A percentile compares a stretch with the other conserved stretches of the same genome.
These are phyloP conservation scores for Linyphia triangularis DNA, from an alignment of 2,888 invertebrate species.

Conservation along the genomic window DNA sequence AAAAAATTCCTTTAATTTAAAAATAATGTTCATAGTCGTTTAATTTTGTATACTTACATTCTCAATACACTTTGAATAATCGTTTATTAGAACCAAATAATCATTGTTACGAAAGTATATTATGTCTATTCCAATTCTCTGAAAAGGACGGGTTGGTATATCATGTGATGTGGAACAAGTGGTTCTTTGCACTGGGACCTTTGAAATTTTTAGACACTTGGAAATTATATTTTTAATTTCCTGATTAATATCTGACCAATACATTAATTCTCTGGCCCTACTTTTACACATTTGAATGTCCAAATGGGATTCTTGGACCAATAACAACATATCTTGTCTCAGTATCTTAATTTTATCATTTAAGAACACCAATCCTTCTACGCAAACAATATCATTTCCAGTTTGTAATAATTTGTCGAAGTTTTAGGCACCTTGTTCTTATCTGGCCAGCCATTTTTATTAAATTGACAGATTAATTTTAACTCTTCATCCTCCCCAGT, in stretches of 20 bases:
- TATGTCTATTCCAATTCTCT: not conserved
- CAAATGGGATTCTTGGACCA: no score
- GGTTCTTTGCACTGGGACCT: not conserved
- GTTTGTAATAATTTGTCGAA: not conserved
- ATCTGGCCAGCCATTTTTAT: slow-evolving; percentile 7
- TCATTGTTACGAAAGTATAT: not conserved
- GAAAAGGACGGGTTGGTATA: not conserved
- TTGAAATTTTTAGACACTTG: slow-evolving; percentile 6
- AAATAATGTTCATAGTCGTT: not conserved
- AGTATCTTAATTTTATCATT: no score
- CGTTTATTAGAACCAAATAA: not conserved
- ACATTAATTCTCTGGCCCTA: no score
- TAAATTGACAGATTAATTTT: not conserved
- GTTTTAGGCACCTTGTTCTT: not conserved
- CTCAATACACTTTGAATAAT: not conserved
- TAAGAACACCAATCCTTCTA: no score
- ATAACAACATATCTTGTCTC: no score
- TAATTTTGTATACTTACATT: not conserved
- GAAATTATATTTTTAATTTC: no score
- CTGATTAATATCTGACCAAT: no score
- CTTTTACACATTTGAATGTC: no score
- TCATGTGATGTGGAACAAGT: not conserved
- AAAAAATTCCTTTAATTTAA: not conserved
- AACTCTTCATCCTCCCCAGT: not conserved
- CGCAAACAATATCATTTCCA: not conserved